Conservation (phyloP, 2,888 invertebrate genomes). For the Amphipoea oculea region DNA sequence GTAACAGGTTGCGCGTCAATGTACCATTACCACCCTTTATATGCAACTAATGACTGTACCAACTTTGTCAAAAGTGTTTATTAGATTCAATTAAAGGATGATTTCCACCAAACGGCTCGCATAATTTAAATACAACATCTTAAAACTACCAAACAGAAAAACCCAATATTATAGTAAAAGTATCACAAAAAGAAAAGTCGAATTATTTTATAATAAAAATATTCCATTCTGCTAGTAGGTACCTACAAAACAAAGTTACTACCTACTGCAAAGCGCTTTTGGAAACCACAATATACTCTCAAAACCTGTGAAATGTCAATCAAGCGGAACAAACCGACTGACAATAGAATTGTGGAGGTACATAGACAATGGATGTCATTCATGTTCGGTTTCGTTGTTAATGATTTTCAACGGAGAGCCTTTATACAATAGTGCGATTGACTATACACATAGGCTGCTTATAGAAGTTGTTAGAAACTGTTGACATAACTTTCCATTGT, state of each 20-base stretch:
- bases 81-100: too few relatives aligned
- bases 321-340: slow-evolving; percentile 20
- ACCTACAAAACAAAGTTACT: neutral
- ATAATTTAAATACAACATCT: neutral
- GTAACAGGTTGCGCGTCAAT: too few relatives aligned
- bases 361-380: slow-evolving; percentile 25
- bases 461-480: neutral
- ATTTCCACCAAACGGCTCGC: too few relatives aligned
- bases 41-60: too few relatives aligned
- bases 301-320: slow-evolving; percentile 24
- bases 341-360: slow-evolving; percentile 33
- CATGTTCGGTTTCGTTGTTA: slow-evolving; percentile 1
- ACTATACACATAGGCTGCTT: neutral
- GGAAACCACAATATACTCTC: neutral
- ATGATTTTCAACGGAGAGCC: slow-evolving; percentile 5
- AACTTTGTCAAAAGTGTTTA: too few relatives aligned
- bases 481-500: neutral
- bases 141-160: neutral
- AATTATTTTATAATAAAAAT: neutral
- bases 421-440: neutral
- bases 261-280: neutral
- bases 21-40: too few relatives aligned
- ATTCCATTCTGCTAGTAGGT: neutral
- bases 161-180: neutral
- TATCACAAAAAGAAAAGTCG: neutral